phyloP scores from a whole-genome alignment of 1,140 invertebrate species.

The Bombus polaris region DNA sequence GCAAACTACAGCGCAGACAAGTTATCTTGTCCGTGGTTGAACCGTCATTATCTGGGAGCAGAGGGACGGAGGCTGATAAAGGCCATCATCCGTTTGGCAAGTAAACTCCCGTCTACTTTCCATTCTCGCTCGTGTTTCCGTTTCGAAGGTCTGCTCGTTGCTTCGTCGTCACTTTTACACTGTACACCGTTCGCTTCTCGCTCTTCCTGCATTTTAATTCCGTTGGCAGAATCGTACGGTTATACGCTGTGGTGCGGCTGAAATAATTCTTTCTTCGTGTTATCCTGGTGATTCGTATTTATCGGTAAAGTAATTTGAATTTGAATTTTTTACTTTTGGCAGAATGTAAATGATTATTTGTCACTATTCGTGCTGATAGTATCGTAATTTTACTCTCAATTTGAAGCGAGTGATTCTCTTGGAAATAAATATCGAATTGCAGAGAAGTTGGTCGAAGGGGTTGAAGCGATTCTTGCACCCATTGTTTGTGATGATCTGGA shows the following conservation, averaged over 20 bases:
- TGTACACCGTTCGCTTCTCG: not conserved
- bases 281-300: not conserved
- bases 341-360: not conserved
- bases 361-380: not conserved
- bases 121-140: constrained; percentile 34
- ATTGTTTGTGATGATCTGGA: not conserved
- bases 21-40: constrained; percentile 39
- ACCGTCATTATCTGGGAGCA: constrained; percentile 31
- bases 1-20: not conserved
- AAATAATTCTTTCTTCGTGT: not conserved
- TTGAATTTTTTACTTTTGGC: accelerated
- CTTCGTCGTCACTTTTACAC: not conserved
- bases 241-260: not conserved
- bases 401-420: not conserved
- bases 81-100: constrained; percentile 7
- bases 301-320: not conserved
- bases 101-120: constrained; percentile 28
- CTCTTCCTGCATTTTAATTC: not conserved
- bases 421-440: not conserved
- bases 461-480: not conserved
- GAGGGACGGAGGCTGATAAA: constrained; percentile 28
- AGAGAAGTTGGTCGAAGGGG: not conserved
- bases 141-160: constrained; percentile 18
- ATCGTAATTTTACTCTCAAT: not conserved
- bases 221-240: not conserved